Conservation (phyloP, 2,888 invertebrate species). For the Melolontha melolontha region DNA sequence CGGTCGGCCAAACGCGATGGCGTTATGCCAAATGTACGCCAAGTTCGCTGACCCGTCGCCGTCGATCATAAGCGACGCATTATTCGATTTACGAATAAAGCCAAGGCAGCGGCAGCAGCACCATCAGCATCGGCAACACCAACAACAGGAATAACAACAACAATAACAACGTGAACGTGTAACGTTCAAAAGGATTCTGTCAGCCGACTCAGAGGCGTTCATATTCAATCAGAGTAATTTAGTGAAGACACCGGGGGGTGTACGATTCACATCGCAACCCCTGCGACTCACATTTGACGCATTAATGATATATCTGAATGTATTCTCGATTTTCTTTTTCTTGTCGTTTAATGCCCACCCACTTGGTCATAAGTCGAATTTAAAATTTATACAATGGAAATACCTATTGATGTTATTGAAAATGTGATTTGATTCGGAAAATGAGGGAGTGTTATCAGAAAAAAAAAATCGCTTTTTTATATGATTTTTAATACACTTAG, state of each 20-base stretch:
- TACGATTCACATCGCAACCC: slow-evolving; percentile 38
- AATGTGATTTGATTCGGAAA: too few species aligned
- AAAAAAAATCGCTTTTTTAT: too few species aligned
- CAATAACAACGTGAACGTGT: slow-evolving; percentile 2
- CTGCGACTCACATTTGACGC: slow-evolving; percentile 43
- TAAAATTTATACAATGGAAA: slow-evolving; percentile 1
- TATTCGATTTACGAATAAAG: slow-evolving; percentile 21
- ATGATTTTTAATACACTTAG: too few species aligned
- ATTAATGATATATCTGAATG: slow-evolving; percentile 41
- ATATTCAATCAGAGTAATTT: slow-evolving; percentile 44
- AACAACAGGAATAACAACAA: slow-evolving; percentile 10
- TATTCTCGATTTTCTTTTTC: not conserved
- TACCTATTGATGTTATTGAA: too few species aligned
- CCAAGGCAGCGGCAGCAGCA: not conserved
- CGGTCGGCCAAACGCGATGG: slow-evolving; percentile 46
- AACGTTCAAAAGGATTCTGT: slow-evolving; percentile 27
- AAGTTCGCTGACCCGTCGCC: slow-evolving; percentile 44
- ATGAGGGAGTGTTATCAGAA: too few species aligned
- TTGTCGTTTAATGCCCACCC: slow-evolving; percentile 15
- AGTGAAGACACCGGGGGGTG: slow-evolving; percentile 42
- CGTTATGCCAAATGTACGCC: slow-evolving; percentile 44
- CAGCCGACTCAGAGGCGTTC: slow-evolving; percentile 31
- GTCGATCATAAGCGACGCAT: slow-evolving; percentile 23
- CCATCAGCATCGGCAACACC: slow-evolving; percentile 6
- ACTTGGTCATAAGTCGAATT: slow-evolving; percentile 1